Evolutionary conservation across 1,140 invertebrate genomes (phyloP).

Genomic region (Drosophila navojoa): DNA sequence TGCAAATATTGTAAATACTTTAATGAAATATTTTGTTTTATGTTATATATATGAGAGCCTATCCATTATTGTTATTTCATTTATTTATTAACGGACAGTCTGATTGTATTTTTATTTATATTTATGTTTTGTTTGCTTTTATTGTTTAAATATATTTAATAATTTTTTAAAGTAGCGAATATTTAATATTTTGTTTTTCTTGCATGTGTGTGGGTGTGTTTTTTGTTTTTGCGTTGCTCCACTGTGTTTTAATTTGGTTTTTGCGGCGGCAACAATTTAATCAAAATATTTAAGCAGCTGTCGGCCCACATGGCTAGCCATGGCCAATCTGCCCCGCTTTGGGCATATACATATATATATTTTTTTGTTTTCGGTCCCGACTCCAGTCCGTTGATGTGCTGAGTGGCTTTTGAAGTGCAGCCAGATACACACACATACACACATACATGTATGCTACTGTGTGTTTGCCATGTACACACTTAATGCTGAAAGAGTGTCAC

Average conservation of each 20-base stretch:
- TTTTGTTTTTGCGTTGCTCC: not conserved
- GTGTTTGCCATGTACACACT: slow-evolving; percentile 76
- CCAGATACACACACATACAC: slow-evolving; percentile 14
- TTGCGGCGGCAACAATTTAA: slow-evolving; percentile 39
- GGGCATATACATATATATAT: slow-evolving; percentile 3
- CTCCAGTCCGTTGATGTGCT: slow-evolving; percentile 29
- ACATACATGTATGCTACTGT: too few relatives aligned
- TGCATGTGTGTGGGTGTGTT: not conserved
- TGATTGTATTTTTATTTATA: not conserved
- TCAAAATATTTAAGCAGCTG: slow-evolving; percentile 69
- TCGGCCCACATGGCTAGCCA: slow-evolving; percentile 5
- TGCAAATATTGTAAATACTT: not conserved
- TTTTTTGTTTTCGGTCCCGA: slow-evolving; percentile 11
- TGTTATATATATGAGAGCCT: not conserved
- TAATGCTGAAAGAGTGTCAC: slow-evolving; percentile 81
- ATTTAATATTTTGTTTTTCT: slow-evolving; percentile 8
- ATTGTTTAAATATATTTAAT: not conserved
- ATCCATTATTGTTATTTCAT: not conserved
- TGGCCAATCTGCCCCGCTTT: slow-evolving; percentile 4
- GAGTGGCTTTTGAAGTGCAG: slow-evolving; percentile 50
- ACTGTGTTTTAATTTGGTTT: slow-evolving; percentile 40
- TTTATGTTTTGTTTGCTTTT: not conserved
- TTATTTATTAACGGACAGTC: not conserved
- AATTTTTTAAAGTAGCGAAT: not conserved
- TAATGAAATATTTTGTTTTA: too few relatives aligned